Base-by-base conservation (phyloP, 1,140 invertebrate genomes). In the Diorhabda sublineata region DNA sequence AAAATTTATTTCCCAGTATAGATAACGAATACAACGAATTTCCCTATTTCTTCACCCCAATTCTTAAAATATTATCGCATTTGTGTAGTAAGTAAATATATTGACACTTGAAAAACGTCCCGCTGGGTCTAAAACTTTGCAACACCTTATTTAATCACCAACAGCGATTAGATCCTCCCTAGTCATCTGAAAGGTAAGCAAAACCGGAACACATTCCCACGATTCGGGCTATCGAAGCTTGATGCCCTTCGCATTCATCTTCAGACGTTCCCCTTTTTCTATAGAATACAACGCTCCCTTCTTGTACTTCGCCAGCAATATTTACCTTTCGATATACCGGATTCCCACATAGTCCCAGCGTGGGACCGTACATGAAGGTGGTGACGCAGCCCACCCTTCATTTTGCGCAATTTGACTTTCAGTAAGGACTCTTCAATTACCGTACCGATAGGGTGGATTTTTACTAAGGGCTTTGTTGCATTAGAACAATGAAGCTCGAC, bases 321-420 rank as follows among this genome's bases (percentile, higher is more conserved):
- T 68, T 68, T 68, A 68, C 67, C 67, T 68, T 68, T 56, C 43
- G 61, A 64, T 68, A 63, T 61, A 60, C 45, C 9, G 67, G 67
- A 68, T 63, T 68, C 67, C 61, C 67, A 68, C 52, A 68, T 42
- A 60, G 60, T 45, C 67, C 60, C 67, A 68, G 67, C 67, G 67
- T 68, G 67, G 67, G 67, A 68, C 67, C 47, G 57, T 11, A 57
- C 5, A 43, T 42, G 7, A 67, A 68, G 67, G 67, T 68, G 67
- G 67, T 68, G 67, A 68, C 67, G 67, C 26, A n/a, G 60, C 62
- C 59, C 60, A 43, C 67, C 67, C 67, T 56, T 42, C 41, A n/a
- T 47, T 41, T 45, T 52, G 60, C 47, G 8, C 45, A 44, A 58
- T 56, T 41, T 68, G 67, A 68, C 67, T 68, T 68, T 11, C 43